Evolutionary conservation across 2,888 invertebrate species (phyloP), one percentile per base, ranked within the genome.

Genomic region (Axea sp.): DNA sequence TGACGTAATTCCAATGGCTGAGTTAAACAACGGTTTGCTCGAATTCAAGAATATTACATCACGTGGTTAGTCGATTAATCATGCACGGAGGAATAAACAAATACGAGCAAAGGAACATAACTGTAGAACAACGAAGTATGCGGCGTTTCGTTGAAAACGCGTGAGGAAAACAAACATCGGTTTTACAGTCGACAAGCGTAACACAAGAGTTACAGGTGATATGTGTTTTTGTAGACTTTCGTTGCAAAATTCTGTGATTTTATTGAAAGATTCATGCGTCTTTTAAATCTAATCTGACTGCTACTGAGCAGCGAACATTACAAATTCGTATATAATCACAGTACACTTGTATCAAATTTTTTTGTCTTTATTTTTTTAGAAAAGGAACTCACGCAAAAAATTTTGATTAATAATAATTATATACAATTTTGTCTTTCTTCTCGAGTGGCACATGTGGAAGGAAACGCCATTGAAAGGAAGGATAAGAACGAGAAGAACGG

Each of bases 211-310:
- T 47, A 14, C 24, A 47, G 55, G 55, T 65, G 73, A 73, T 73
- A 73, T 73, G 73, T 71, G 62, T 73, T 43, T 73, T 60, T 62
- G 39, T 67, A 73, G 73, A 73, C 67, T 69, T 64, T 74, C 73
- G 64, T 59, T 69, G 64, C 57, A 55, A 43, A 19, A 60, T 71
- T 55, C 67, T 67, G 67, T 67, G 57, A 67, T 62, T 71, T 35
- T 30, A 28, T 59, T 28, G 3, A 37, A 37, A 33, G 53, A 30
- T 45, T 67, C 26, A 4, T 22, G 17, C 33, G n/a, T 14, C 3
- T 26, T 47, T 55, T 57, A 33, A 33, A 45, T 64, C 62, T 62
- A 49, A 69, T 59, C 37, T 47, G 69, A 62, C 62, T 55, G 71
- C 62, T 49, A 41, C 49, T 19, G 12, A 62, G 71, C 62, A 37